Percentiles rank a stretch among this genome's conserved stretches.
These are phyloP conservation scores for Mesoclemmys tuberculata DNA, from an alignment of 2,113 vertebrate species.

Conservation along the genomic window DNA sequence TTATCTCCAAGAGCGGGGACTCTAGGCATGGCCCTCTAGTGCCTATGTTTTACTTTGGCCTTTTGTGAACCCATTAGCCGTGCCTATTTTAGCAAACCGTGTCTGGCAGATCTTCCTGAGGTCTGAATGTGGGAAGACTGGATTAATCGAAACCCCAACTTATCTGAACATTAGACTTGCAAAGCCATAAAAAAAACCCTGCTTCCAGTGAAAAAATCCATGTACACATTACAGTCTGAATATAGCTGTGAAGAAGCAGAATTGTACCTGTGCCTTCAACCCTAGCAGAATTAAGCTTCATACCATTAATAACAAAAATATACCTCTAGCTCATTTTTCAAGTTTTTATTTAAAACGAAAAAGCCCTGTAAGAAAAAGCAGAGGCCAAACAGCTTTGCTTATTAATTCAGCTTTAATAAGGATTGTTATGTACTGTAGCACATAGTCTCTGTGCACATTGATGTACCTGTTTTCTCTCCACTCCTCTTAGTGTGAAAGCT, in stretches of 20 bases:
- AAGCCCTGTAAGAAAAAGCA: constrained; percentile 46
- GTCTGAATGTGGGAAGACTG: neutral
- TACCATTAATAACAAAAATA: constrained; percentile 50
- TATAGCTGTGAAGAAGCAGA: neutral
- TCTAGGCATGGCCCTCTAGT: neutral
- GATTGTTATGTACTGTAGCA: constrained; percentile 45
- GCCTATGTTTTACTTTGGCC: neutral
- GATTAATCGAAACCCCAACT: neutral
- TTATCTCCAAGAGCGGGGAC: neutral
- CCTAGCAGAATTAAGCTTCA: constrained; percentile 56
- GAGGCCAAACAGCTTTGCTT: constrained; percentile 38
- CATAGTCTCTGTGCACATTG: constrained; percentile 25
- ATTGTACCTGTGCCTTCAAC: constrained; percentile 17
- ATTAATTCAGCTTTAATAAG: constrained; percentile 74
- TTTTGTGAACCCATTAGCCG: neutral
- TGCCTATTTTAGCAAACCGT: neutral
- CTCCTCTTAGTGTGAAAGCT: constrained; percentile 68
- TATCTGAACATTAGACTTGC: neutral
- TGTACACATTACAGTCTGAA: neutral
- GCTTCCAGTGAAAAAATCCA: neutral
- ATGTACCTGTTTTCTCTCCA: constrained; percentile 57
- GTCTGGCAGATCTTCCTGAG: neutral
- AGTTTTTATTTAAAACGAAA: constrained; percentile 49
- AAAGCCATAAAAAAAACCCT: neutral
- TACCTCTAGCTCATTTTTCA: constrained; percentile 20